Evolutionary conservation across 2,888 invertebrate species (phyloP).

Genomic region (Eretmocerus hayati): DNA sequence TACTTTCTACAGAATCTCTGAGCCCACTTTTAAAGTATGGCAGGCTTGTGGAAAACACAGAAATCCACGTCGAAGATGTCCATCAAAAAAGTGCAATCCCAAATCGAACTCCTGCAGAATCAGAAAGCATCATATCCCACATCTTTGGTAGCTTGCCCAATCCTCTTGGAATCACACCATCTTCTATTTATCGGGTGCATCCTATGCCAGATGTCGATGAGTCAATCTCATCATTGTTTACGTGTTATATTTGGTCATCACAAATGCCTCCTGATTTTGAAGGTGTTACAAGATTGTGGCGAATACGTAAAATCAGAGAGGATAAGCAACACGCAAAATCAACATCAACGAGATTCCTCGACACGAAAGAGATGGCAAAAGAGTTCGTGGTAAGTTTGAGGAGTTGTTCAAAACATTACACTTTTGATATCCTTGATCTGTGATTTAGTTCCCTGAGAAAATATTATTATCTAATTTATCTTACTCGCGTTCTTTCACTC

Average conservation of each 20-base stretch:
- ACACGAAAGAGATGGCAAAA: background rate
- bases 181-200: slow-evolving; percentile 1
- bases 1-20: slow-evolving; percentile 51
- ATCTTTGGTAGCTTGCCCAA: too few species aligned
- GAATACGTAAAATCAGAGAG: slow-evolving; percentile 33
- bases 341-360: slow-evolving; percentile 1
- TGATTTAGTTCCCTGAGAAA: too few species aligned
- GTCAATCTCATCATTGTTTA: background rate
- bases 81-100: background rate
- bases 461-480: too few species aligned
- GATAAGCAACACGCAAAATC: slow-evolving; percentile 20
- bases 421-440: too few species aligned
- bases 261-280: background rate
- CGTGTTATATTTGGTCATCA: background rate
- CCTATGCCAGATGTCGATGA: background rate
- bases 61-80: slow-evolving; percentile 41
- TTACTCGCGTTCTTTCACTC: too few species aligned
- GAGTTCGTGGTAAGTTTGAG: slow-evolving; percentile 13
- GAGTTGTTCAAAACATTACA: too few species aligned
- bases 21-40: slow-evolving; percentile 52
- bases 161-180: too few species aligned
- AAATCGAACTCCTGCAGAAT: background rate
- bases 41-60: slow-evolving; percentile 54
- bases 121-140: background rate
- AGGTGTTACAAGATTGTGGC: slow-evolving; percentile 19